Evolutionary conservation across 2,797 vertebrate genomes (phyloP).

Genomic region (Fratercula arctica): DNA sequence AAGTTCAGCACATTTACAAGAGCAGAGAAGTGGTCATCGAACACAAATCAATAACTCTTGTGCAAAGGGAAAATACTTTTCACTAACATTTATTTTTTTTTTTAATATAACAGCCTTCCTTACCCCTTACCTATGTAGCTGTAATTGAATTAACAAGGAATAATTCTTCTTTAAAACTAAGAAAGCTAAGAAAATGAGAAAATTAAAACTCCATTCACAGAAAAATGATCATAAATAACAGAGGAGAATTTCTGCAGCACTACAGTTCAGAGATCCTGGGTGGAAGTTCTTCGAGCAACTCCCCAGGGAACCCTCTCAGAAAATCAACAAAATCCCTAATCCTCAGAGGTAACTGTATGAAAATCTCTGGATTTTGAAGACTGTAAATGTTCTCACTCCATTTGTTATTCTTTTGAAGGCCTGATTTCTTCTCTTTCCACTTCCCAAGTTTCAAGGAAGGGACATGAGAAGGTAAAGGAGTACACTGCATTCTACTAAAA

Average conservation of each 20-base stretch:
- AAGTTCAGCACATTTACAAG: not conserved
- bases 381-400: not conserved
- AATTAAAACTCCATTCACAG: not conserved
- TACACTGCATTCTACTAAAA: not conserved
- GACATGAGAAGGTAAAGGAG: not conserved
- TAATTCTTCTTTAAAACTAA: not conserved
- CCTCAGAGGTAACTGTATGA: not conserved
- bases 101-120: not conserved
- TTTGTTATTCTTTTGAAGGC: not conserved
- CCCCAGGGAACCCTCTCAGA: not conserved
- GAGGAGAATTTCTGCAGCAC: not conserved
- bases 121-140: not conserved
- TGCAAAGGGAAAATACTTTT: not conserved
- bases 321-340: not conserved
- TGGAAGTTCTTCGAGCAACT: not conserved
- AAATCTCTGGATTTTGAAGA: not conserved
- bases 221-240: not conserved
- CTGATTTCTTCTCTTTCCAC: not conserved
- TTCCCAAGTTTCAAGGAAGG: not conserved
- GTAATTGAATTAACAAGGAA: not conserved
- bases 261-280: not conserved
- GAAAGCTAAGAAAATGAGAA: not conserved
- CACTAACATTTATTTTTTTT: not conserved
- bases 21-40: not conserved
- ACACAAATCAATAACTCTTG: not conserved